These are phyloP conservation scores for Plutomurus gul DNA, from an alignment of 1,140 invertebrate genomes.

Conservation along the genomic window DNA sequence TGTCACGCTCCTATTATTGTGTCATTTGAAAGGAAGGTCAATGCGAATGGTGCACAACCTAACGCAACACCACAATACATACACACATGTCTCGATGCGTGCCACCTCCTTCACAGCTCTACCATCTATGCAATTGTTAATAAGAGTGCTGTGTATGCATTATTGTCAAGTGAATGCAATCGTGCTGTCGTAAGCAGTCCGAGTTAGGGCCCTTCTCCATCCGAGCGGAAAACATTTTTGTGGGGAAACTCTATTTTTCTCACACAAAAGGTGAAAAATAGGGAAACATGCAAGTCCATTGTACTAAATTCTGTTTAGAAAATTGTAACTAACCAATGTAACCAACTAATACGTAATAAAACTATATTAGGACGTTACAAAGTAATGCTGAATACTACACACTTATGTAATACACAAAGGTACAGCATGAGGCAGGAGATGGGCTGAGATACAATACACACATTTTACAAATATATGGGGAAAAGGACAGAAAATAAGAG, in stretches of 20 bases:
- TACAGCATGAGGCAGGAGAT: too few relatives aligned
- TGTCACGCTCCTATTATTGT: neutral
- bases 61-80: too few relatives aligned
- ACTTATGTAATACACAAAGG: neutral
- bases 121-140: too few relatives aligned
- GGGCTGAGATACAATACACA: too few relatives aligned
- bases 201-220: conserved; percentile 1
- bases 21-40: neutral
- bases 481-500: neutral
- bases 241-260: conserved; percentile 5
- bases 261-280: neutral
- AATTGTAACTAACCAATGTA: neutral
- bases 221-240: neutral
- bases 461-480: too few relatives aligned
- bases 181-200: neutral
- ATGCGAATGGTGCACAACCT: too few relatives aligned
- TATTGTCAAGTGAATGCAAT: neutral
- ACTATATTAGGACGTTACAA: too few relatives aligned
- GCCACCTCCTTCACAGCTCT: too few relatives aligned
- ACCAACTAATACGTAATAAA: too few relatives aligned
- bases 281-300: neutral
- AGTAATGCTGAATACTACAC: too few relatives aligned
- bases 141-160: neutral
- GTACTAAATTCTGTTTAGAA: too few relatives aligned
- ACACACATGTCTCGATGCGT: neutral